Percentiles rank a stretch among this genome's conserved stretches.
phyloP scores from a whole-genome alignment of 2,888 invertebrate genomes.

The Lasioglossum figueresi region DNA sequence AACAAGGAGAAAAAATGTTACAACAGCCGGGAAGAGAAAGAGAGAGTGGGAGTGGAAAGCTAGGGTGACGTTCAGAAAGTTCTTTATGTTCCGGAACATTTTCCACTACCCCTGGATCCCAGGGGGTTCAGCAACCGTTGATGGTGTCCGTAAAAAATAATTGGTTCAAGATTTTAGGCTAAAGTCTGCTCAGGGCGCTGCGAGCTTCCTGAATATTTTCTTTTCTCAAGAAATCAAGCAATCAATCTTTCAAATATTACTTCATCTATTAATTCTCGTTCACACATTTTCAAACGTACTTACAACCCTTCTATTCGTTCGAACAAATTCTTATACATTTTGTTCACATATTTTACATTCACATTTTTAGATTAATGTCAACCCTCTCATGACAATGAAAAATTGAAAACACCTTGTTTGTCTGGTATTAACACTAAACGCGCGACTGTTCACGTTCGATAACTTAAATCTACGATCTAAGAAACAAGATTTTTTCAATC shows the following conservation, averaged over 20 bases:
- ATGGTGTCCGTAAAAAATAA: constrained; percentile 33
- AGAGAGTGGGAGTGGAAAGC: constrained; percentile 12
- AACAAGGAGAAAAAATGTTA: constrained; percentile 14
- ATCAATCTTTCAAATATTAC: not conserved
- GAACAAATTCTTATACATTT: no score
- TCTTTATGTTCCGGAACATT: constrained; percentile 35
- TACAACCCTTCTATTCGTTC: no score
- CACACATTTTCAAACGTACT: not conserved
- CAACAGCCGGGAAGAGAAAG: constrained; percentile 4
- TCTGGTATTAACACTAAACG: no score
- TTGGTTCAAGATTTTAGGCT: constrained; percentile 15
- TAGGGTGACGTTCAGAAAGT: constrained; percentile 30
- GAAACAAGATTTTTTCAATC: not conserved
- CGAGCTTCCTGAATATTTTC: not conserved
- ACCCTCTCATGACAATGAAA: no score
- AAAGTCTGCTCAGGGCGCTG: not conserved
- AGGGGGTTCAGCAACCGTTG: constrained; percentile 18
- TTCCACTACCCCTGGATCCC: constrained; percentile 15
- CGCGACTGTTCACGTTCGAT: no score
- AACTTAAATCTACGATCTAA: no score
- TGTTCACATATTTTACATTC: no score
- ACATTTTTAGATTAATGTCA: no score
- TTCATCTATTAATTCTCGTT: not conserved
- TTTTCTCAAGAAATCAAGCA: not conserved
- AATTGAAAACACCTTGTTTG: no score